Percentiles rank a stretch among this genome's conserved stretches.
Conservation (phyloP, 1,140 invertebrate species). For the Drusus annulatus region DNA sequence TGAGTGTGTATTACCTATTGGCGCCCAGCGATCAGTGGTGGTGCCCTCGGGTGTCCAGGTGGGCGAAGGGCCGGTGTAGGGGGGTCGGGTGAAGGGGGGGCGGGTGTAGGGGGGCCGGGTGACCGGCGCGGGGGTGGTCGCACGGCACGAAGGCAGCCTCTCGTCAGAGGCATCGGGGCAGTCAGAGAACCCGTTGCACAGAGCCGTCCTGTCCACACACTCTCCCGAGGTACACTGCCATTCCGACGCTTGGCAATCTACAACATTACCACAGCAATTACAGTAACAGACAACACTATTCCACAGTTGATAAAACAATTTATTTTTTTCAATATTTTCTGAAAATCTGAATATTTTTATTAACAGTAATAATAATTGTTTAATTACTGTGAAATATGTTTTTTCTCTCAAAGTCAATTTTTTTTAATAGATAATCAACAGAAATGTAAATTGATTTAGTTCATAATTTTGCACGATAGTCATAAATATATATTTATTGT, state of each 20-base stretch:
- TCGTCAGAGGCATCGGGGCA: constrained; percentile 87
- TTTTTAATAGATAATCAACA: no score
- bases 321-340: no score
- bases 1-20: constrained; percentile 18
- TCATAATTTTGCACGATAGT: no score
- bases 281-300: no score
- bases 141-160: constrained; percentile 47
- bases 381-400: no score
- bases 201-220: constrained; percentile 76
- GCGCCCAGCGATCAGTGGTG: not conserved
- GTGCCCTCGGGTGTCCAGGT: no score
- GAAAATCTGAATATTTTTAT: no score
- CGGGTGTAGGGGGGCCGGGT: constrained; percentile 21
- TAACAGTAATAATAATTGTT: no score
- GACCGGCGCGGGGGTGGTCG: constrained; percentile 15
- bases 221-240: constrained; percentile 73
- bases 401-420: no score
- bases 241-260: constrained; percentile 68
- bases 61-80: constrained; percentile 11
- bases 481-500: no score
- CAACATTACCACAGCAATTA: constrained; percentile 39
- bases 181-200: constrained; percentile 81
- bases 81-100: not conserved
- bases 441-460: no score
- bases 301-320: no score